Conservation (phyloP, 92 coral and sea anemone genomes). For the Palythoa caribaeorum region DNA sequence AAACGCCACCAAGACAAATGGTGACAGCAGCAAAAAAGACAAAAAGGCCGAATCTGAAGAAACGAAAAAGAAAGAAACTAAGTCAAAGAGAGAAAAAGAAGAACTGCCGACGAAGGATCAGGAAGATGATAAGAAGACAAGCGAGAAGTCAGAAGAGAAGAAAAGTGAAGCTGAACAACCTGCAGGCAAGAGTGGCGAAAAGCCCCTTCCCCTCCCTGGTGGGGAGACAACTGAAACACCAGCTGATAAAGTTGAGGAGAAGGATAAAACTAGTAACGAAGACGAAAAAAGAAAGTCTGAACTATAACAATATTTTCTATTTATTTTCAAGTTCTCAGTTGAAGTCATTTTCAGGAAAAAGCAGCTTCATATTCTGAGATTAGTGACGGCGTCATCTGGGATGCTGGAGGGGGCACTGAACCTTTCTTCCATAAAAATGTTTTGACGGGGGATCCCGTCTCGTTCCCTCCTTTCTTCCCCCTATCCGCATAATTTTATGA, state of each 20-base stretch:
- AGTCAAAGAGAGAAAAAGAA: conserved; percentile 50
- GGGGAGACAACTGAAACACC: conserved; percentile 34
- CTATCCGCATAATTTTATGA: too few species aligned
- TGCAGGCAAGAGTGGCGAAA: conserved; percentile 43
- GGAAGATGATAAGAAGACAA: conserved; percentile 52
- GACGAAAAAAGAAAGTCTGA: conserved; percentile 16
- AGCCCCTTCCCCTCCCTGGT: conserved; percentile 71
- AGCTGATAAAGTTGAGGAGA: conserved; percentile 16
- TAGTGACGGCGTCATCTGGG: too few species aligned
- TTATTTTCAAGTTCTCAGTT: conserved; percentile 28
- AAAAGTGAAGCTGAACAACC: conserved; percentile 26
- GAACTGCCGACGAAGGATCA: conserved; percentile 44
- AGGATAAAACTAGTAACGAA: background rate
- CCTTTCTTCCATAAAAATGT: too few species aligned
- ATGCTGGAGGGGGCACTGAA: too few species aligned
- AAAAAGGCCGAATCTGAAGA: conserved; percentile 8
- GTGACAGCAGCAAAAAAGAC: conserved; percentile 23
- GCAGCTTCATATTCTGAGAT: background rate
- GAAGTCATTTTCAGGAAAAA: conserved; percentile 16
- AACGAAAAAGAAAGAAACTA: conserved; percentile 32
- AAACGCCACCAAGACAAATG: conserved; percentile 37
- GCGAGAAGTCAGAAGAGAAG: background rate
- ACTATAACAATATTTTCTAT: conserved; percentile 33
- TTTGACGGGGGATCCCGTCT: too few species aligned
- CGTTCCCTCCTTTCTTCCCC: too few species aligned